Base-by-base conservation (phyloP, 2,888 invertebrate genomes). In the Rotaria macrura region DNA sequence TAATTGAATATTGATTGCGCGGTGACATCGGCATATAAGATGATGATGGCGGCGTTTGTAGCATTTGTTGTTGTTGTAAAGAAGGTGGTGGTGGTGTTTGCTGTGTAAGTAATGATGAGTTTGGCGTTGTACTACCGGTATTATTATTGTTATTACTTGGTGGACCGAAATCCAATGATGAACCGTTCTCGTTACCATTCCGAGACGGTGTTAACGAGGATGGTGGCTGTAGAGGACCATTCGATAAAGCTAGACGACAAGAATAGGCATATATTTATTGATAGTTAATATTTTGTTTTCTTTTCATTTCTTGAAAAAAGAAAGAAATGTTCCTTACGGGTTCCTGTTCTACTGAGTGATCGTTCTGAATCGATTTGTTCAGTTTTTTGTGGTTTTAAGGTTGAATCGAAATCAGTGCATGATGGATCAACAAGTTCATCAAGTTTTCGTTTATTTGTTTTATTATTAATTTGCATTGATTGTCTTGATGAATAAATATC, bases 11-110 rank as follows among this genome's bases (percentile, higher is more conserved):
- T 79, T 79, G 79, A 79, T 79, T 79, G 38, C 79, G 20, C n/a
- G 79, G 79, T 40, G 79, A 79, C 43, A 79, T 79, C 5, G 79
- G 40, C 79, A 79, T 79, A n/a, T 79, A 79, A n/a, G 79, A 79
- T 79, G 79, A 79, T n/a, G 43, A 34, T 43, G 79, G n/a, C 17
- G 23, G 40, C 43, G 23, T 2, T n/a, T 43, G 20, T 79, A 43
- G 25, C n/a, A 43, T 4, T 79, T 43, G 43, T n/a, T 43, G 52
- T 54, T 34, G 38, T 49, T 49, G 84, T 20, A 43, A 49, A 52
- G 84, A 43, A 34, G 84, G 49, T 84, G 47, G 84, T 49, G 84
- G 43, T 29, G 84, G 84, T 52, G 84, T 47, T 84, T 10, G 34
- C 34, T n/a, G 40, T 17, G 84, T 14, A 65, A 65, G 29, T 65